A percentile compares a stretch with the other conserved stretches of the same genome.
Conservation (phyloP, 2,113 vertebrate species). For the Benitochromis conjunctus region DNA sequence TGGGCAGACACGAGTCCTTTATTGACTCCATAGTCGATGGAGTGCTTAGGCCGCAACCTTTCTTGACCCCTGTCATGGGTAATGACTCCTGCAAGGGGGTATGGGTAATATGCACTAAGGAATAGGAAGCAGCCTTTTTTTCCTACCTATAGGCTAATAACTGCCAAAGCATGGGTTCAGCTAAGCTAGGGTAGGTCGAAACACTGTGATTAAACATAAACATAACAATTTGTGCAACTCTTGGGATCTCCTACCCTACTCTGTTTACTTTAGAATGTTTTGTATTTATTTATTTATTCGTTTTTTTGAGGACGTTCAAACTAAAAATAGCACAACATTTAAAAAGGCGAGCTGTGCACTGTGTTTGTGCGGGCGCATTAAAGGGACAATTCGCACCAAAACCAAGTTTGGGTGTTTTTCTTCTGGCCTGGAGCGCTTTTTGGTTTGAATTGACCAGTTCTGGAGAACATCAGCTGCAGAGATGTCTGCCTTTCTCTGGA, state of each 20-base stretch:
- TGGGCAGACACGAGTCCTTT: constrained; percentile 56
- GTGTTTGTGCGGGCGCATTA: neutral
- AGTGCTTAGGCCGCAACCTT: constrained; percentile 57
- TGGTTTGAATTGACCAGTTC: neutral
- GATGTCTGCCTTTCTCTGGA: neutral
- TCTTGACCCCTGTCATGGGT: constrained; percentile 66
- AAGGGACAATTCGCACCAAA: neutral
- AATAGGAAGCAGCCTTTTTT: neutral
- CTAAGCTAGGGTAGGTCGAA: neutral
- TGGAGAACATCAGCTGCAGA: neutral
- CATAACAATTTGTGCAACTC: neutral
- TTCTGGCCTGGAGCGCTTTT: neutral
- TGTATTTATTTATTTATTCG: neutral
- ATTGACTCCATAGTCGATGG: constrained; percentile 62
- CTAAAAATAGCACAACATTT: neutral
- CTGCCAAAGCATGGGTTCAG: neutral
- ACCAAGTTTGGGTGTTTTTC: neutral
- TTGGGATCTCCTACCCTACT: neutral
- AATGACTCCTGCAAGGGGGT: constrained; percentile 55
- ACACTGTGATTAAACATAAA: neutral
- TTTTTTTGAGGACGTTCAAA: neutral
- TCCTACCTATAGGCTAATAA: neutral
- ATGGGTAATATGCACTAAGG: constrained; percentile 37
- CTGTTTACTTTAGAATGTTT: constrained; percentile 1
- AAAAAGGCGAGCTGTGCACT: neutral